Base-by-base conservation (phyloP, 1,140 invertebrate species). In the Caenorhabditis briggsae region DNA sequence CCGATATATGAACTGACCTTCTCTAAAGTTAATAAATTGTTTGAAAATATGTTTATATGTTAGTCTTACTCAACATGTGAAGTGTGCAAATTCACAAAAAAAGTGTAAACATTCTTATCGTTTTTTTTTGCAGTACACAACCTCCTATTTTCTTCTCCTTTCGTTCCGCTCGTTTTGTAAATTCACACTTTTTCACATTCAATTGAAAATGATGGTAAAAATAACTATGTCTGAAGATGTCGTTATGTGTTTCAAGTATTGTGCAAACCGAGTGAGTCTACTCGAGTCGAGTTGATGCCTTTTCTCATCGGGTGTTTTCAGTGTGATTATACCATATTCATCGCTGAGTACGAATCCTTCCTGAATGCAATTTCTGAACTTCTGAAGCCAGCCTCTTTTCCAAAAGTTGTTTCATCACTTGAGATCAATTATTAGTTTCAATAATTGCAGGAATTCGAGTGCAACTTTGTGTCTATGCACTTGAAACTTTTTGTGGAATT, bases 191-290 rank as follows among this genome's bases (percentile, higher is more conserved):
- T 14, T 14, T 16, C 2, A 16, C 50, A 8, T 2, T 11, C 9
- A 2, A 14, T 2, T 53, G 0, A 2, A 53, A 58, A 58, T 16
- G n/a, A 58, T 20, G 56, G n/a, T 58, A n/a, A 16, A 8, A 8
- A n/a, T 58, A 20, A 58, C n/a, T 58, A 58, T 58, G 5, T n/a
- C 56, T 20, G 56, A 58, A 58, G 56, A 58, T n/a, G n/a, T 58
- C 16, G n/a, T 58, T 20, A 14, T n/a, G n/a, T 58, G 56, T 18
- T n/a, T 58, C 8, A 58, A 58, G 7, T 2, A n/a, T n/a, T 58
- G n/a, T 3, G 56, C n/a, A 58, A n/a, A 58, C 8, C 5, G 8
- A n/a, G 2, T 58, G 2, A 58, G 14, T n/a, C 33, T 33, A 33
- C 33, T 33, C 33, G 33, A 58, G 14, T n/a, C 33, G 1, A 33